Percentiles rank a stretch among this genome's conserved stretches.
Conservation (phyloP, 1,140 invertebrate species). For the Apis dorsata region DNA sequence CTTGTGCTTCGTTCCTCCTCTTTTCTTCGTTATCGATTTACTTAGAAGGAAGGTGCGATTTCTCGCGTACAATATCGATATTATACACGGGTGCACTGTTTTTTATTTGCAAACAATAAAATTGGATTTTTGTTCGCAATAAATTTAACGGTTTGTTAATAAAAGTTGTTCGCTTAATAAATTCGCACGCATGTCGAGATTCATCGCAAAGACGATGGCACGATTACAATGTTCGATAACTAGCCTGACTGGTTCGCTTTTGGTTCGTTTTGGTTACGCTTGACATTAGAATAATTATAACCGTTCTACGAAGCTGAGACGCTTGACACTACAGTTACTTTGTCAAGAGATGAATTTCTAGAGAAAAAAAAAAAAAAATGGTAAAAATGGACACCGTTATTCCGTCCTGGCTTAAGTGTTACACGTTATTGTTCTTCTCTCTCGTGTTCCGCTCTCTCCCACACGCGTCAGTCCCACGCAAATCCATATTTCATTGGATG, state of each 20-base stretch:
- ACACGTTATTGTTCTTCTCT: slow-evolving; percentile 37
- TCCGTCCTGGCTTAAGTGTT: slow-evolving; percentile 2
- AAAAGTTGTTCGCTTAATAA: background rate
- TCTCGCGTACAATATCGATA: too few relatives aligned
- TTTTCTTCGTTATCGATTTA: too few relatives aligned
- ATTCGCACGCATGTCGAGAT: background rate
- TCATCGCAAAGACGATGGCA: background rate
- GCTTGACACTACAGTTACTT: slow-evolving; percentile 30
- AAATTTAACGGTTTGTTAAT: too few relatives aligned
- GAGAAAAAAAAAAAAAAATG: background rate
- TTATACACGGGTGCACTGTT: too few relatives aligned
- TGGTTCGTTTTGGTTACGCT: background rate
- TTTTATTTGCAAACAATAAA: background rate
- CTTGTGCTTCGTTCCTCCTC: too few relatives aligned
- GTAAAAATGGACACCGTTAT: slow-evolving; percentile 25
- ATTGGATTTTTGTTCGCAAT: background rate
- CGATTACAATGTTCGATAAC: slow-evolving; percentile 17
- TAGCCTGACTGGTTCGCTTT: slow-evolving; percentile 8
- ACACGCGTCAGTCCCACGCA: slow-evolving; percentile 44
- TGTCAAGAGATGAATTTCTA: slow-evolving; percentile 29
- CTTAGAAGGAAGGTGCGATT: too few relatives aligned
- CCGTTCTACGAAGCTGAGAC: background rate
- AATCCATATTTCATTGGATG: slow-evolving; percentile 34
- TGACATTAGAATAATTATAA: slow-evolving; percentile 29
- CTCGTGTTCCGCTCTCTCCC: slow-evolving; percentile 21